These are phyloP conservation scores for Cenopis cana DNA, from an alignment of 2,888 invertebrate species.

Conservation along the genomic window DNA sequence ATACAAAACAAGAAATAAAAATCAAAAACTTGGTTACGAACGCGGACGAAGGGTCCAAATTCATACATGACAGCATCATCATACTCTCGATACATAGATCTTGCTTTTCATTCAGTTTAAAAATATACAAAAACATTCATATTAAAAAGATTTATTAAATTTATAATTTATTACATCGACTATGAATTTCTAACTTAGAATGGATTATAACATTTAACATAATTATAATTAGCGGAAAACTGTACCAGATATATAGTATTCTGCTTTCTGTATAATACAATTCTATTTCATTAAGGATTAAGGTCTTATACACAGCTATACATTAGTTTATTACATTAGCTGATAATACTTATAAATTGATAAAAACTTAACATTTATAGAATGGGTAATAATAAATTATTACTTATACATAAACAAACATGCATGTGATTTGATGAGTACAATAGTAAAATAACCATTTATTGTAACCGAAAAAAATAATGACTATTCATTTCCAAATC, in stretches of 20 bases:
- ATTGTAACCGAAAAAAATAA: too few relatives aligned
- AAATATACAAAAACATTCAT: slow-evolving; percentile 12
- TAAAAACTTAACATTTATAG: slow-evolving; percentile 35
- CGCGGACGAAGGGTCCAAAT: too few relatives aligned
- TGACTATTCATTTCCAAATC: too few relatives aligned
- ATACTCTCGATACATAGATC: not conserved
- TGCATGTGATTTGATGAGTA: too few relatives aligned
- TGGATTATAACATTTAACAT: slow-evolving; percentile 48
- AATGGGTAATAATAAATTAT: not conserved
- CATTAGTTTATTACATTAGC: slow-evolving; percentile 35
- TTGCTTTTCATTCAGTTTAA: not conserved
- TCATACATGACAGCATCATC: too few relatives aligned
- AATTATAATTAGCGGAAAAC: slow-evolving; percentile 9
- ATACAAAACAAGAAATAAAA: too few relatives aligned
- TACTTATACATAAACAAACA: too few relatives aligned
- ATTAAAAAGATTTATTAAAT: slow-evolving; percentile 35
- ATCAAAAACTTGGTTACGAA: too few relatives aligned
- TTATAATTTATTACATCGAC: slow-evolving; percentile 49
- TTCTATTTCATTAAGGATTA: slow-evolving; percentile 54
- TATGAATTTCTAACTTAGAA: slow-evolving; percentile 58
- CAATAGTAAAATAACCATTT: too few relatives aligned
- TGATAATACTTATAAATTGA: slow-evolving; percentile 38
- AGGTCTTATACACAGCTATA: slow-evolving; percentile 56
- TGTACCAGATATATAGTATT: slow-evolving; percentile 9
- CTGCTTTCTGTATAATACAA: slow-evolving; percentile 44